These are phyloP conservation scores for Drosophila lacteicornis DNA, from an alignment of 1,140 invertebrate genomes.

Conservation along the genomic window DNA sequence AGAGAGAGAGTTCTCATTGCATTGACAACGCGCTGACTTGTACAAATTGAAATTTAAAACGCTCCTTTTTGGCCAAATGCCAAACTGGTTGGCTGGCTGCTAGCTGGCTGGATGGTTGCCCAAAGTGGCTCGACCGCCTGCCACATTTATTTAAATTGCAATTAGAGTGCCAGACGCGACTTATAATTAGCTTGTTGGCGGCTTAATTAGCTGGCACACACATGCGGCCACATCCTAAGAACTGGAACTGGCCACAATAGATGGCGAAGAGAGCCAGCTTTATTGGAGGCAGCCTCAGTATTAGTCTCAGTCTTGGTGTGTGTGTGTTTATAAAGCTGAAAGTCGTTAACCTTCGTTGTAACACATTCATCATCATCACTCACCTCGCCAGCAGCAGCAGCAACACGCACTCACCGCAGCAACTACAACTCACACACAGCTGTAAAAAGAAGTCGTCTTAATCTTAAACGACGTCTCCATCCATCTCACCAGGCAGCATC, in stretches of 20 bases:
- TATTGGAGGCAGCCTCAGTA: slow-evolving; percentile 35
- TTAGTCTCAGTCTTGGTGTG: slow-evolving; percentile 15
- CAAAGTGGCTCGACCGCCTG: slow-evolving; percentile 60
- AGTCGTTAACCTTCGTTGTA: slow-evolving; percentile 84
- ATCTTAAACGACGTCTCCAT: slow-evolving; percentile 84
- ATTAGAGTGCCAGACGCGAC: slow-evolving; percentile 65
- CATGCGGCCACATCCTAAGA: not conserved
- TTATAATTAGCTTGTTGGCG: slow-evolving; percentile 76
- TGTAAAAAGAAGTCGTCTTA: slow-evolving; percentile 84
- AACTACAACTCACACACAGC: slow-evolving; percentile 61
- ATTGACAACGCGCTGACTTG: slow-evolving; percentile 75
- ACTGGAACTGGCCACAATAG: slow-evolving; percentile 42
- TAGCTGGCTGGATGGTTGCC: slow-evolving; percentile 34
- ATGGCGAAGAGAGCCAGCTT: slow-evolving; percentile 29
- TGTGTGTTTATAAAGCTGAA: slow-evolving; percentile 78
- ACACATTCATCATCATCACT: slow-evolving; percentile 84
- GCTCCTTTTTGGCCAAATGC: slow-evolving; percentile 64
- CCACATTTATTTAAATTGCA: slow-evolving; percentile 81
- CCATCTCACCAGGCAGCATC: slow-evolving; percentile 67
- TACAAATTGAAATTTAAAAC: slow-evolving; percentile 84
- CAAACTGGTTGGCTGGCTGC: slow-evolving; percentile 65
- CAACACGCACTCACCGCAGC: slow-evolving; percentile 50
- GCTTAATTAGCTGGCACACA: slow-evolving; percentile 68
- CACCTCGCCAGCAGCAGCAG: slow-evolving; percentile 66
- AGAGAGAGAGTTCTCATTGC: slow-evolving; percentile 47